Evolutionary conservation across 2,888 invertebrate genomes (phyloP).

Genomic region (Polyommatus icarus): DNA sequence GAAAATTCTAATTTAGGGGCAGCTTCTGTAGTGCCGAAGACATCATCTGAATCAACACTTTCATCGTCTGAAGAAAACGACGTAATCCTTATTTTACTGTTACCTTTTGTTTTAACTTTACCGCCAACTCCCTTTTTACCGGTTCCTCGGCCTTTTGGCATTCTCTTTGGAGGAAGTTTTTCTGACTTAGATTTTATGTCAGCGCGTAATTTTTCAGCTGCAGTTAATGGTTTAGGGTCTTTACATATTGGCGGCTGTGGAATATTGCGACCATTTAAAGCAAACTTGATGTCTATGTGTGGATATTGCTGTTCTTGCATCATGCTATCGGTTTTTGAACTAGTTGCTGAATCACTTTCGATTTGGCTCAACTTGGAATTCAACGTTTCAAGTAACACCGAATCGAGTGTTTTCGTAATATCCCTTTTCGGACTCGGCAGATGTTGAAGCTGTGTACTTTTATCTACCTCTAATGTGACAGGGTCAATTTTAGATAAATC

Average conservation of each 20-base stretch:
- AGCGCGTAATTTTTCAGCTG: conserved; percentile 73
- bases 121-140: conserved; percentile 78
- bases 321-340: conserved; percentile 86
- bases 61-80: conserved; percentile 89
- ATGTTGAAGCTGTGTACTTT: conserved; percentile 82
- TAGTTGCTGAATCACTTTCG: conserved; percentile 88
- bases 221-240: conserved; percentile 69
- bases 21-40: conserved; percentile 87
- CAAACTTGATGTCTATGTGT: conserved; percentile 76
- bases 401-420: conserved; percentile 85
- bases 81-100: conserved; percentile 86
- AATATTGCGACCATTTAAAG: conserved; percentile 70
- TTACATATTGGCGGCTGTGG: conserved; percentile 67
- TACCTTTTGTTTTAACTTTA: conserved; percentile 82
- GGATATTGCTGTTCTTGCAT: conserved; percentile 77
- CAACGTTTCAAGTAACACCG: conserved; percentile 83
- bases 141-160: conserved; percentile 82
- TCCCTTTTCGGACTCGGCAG: conserved; percentile 86
- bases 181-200: conserved; percentile 81
- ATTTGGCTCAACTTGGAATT: conserved; percentile 88
- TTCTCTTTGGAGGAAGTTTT: conserved; percentile 82
- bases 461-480: conserved; percentile 85
- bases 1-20: conserved; percentile 87
- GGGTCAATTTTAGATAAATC: conserved; percentile 88
- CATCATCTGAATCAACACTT: conserved; percentile 88